These are phyloP conservation scores for Nannospalax galili DNA, from an alignment of 2,113 vertebrate species.

Conservation along the genomic window DNA sequence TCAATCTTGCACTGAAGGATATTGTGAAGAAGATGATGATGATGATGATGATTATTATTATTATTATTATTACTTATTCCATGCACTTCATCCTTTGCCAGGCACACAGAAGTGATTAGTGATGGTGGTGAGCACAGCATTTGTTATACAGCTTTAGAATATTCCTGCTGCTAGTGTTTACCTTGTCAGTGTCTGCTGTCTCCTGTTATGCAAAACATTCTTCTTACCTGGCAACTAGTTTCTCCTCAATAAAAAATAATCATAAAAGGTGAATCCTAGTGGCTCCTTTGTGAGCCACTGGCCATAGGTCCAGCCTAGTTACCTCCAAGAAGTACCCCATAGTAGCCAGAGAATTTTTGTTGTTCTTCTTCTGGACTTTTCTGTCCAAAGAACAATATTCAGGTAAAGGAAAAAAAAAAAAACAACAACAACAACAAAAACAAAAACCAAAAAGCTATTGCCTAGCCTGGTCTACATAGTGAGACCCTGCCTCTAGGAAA, in stretches of 20 bases:
- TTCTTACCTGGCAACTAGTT: slow-evolving; percentile 10
- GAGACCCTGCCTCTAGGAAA: too few relatives aligned
- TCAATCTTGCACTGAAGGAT: neutral
- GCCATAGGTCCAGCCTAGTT: neutral
- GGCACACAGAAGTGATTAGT: neutral
- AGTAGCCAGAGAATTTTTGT: neutral
- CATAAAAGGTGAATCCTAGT: neutral
- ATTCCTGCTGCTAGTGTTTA: neutral
- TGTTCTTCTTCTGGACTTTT: neutral
- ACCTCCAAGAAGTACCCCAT: neutral
- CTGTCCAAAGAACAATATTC: neutral
- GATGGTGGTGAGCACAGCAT: neutral
- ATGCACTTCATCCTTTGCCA: neutral
- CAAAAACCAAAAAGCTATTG: too few relatives aligned
- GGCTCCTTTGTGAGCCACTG: neutral
- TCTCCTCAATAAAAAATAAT: neutral
- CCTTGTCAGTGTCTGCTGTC: neutral
- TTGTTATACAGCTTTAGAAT: neutral
- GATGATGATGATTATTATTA: too few relatives aligned
- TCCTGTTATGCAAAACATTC: neutral
- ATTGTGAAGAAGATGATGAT: neutral
- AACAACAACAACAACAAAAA: too few relatives aligned
- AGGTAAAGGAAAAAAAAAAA: neutral
- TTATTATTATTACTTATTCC: neutral
- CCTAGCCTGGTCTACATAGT: too few relatives aligned